Evolutionary conservation across 2,113 vertebrate genomes (phyloP), one percentile per base, ranked within the genome.

Genomic region (Marmota monax): DNA sequence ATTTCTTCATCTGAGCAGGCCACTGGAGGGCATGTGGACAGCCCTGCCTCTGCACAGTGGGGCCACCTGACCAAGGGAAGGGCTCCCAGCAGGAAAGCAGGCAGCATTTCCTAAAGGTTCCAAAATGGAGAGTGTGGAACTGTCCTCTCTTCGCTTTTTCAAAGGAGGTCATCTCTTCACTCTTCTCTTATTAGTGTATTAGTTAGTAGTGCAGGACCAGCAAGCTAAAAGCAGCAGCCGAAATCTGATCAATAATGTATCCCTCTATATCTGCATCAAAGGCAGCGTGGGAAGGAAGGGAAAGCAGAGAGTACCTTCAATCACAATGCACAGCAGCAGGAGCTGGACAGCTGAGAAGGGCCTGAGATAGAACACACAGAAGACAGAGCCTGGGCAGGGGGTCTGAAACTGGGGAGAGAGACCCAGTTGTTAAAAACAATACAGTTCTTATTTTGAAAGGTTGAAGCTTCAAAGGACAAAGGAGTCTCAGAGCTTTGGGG

Each of bases 161-260:
- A 93, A 95, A 87, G 58, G 53, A 97, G 25, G 17, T 45, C 25
- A 29, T 87, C 4, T 58, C 37, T 48, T 80, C 42, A 61, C 53
- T 92, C 84, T 78, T 72, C 84, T 91, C 45, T 85, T 58, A 27
- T 39, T 77, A 92, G 79, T 89, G 97, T 97, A 83, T 97, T 97
- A 97, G 91, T 93, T 69, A 87, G 53, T 74, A 74, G 92, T 32
- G 56, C n/a, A 92, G 89, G 39, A 32, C 67, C 58, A 90, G 80
- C 84, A 70, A 95, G 92, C 17, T 34, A 82, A 90, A 80, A 92
- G 73, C 76, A 74, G 88, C 96, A 84, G 89, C 83, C 34, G n/a
- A 95, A 87, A 95, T 77, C 73, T 97, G 93, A 97, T 97, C 97
- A 97, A 98, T 98, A 98, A 98, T 97, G 84, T 88, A 98, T 98